These are phyloP conservation scores for Cyphomyrus discorhynchus DNA, from an alignment of 2,113 vertebrate genomes.

Conservation along the genomic window DNA sequence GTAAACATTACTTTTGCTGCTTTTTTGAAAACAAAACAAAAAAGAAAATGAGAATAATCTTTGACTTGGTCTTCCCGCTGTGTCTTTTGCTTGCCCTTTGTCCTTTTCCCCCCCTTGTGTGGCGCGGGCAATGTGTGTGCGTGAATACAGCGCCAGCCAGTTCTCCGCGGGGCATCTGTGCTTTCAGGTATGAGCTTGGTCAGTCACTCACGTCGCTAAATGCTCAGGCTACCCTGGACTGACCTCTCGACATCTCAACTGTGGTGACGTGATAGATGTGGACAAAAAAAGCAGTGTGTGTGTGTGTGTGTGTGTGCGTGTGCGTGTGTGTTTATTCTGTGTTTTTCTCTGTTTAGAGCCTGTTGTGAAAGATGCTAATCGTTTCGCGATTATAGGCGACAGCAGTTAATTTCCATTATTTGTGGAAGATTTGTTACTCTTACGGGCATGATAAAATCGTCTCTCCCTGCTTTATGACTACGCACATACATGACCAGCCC, in stretches of 20 bases:
- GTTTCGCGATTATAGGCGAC: background rate
- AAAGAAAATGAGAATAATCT: background rate
- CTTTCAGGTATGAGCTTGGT: background rate
- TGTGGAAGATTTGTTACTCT: background rate
- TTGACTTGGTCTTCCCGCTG: background rate
- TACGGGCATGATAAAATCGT: background rate
- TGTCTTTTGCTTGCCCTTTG: background rate
- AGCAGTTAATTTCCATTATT: background rate
- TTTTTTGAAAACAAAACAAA: slow-evolving; percentile 1
- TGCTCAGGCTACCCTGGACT: background rate
- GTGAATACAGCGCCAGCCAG: background rate
- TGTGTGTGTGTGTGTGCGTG: background rate
- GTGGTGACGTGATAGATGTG: background rate
- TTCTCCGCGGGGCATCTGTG: background rate
- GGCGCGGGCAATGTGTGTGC: background rate
- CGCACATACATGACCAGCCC: background rate
- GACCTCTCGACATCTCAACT: background rate
- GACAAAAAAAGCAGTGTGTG: background rate
- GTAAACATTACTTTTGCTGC: slow-evolving; percentile 12
- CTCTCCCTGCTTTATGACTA: background rate
- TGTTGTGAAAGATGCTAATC: background rate
- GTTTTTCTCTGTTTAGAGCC: background rate
- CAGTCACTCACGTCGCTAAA: background rate
- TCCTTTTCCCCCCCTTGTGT: background rate
- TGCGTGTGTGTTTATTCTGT: background rate